Evolutionary conservation across 2,113 vertebrate species (phyloP), one percentile per base, ranked within the genome.

Genomic region (Coryphaenoides rupestris): DNA sequence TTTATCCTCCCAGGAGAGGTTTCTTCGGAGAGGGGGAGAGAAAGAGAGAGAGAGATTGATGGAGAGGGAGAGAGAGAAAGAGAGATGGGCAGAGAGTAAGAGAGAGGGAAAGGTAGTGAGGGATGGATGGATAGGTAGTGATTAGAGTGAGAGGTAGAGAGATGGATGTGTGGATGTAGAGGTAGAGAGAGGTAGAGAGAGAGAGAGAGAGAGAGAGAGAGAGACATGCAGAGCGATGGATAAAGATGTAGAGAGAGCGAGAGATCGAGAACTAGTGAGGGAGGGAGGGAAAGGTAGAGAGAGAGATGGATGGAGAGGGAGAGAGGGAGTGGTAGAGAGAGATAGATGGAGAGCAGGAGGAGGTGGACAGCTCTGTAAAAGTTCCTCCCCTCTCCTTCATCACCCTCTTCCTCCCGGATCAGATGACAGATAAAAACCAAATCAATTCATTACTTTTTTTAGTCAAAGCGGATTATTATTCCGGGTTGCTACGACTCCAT

Each of bases 31-130:
- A 22, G 9, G 26, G 21, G 15, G 24, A 17, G 16, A 21, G 15
- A 10, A 24, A 55, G 19, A 55, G 23, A 50, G 64, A 59, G 68
- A 60, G 28, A 52, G 63, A 62, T 53, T 46, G 57, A 65, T 12
- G n/a, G 65, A 55, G 53, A 15, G 65, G 33, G 21, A 14, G 55
- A 60, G 57, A 70, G 21, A 59, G 58, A 47, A 5, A 60, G 23
- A n/a, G 16, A 21, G 23, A 33, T 13, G 40, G 7, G 9, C 10
- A 22, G 5, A 9, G 19, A 21, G 4, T 68, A 62, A 65, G 17
- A 3, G 73, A 53, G 77, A 75, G 81, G 67, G 47, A 55, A 72
- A 84, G 40, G 79, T 74, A 82, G 68, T 69, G 68, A 1, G 52
- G 75, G 65, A 68, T 9, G n/a, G n/a, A n/a, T n/a, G n/a, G n/a